Evolutionary conservation across 2,888 invertebrate species (phyloP).

Genomic region (Drosophila setosimentum): DNA sequence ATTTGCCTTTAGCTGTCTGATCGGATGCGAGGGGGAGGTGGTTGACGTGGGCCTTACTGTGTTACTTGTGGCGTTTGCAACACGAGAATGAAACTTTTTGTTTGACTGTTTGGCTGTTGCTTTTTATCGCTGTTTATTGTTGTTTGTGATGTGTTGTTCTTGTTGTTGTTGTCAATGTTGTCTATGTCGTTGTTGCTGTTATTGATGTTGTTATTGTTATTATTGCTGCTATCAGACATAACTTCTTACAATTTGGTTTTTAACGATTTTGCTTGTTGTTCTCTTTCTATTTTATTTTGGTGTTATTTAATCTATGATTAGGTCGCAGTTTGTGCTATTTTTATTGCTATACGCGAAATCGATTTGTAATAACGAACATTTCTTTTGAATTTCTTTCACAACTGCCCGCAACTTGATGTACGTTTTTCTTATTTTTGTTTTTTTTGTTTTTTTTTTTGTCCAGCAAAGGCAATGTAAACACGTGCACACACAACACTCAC

Average conservation of each 20-base stretch:
- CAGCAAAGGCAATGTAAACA: slow-evolving; percentile 50
- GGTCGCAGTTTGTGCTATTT: slow-evolving; percentile 62
- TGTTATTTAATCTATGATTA: slow-evolving; percentile 82
- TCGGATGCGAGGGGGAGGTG: slow-evolving; percentile 22
- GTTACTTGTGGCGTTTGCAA: slow-evolving; percentile 54
- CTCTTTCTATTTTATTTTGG: slow-evolving; percentile 17
- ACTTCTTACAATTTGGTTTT: slow-evolving; percentile 57
- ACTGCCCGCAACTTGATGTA: slow-evolving; percentile 56
- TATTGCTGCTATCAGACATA: slow-evolving; percentile 58
- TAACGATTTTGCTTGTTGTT: slow-evolving; percentile 37
- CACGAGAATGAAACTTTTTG: slow-evolving; percentile 66
- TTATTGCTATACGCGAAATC: slow-evolving; percentile 63
- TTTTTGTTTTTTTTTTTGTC: slow-evolving; percentile 17
- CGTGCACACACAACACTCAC: slow-evolving; percentile 44
- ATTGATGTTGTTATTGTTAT: slow-evolving; percentile 51
- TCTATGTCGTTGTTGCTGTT: slow-evolving; percentile 24
- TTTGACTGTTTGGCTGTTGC: slow-evolving; percentile 63
- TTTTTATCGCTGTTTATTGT: slow-evolving; percentile 55
- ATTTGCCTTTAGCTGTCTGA: slow-evolving; percentile 64
- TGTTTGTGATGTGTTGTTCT: slow-evolving; percentile 28
- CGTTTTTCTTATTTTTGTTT: slow-evolving; percentile 46
- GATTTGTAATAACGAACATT: slow-evolving; percentile 65
- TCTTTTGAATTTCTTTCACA: slow-evolving; percentile 58
- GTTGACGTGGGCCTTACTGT: background rate
- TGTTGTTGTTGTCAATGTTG: slow-evolving; percentile 44